Evolutionary conservation across 2,797 vertebrate species (phyloP).

Genomic region (Liasis olivaceus): DNA sequence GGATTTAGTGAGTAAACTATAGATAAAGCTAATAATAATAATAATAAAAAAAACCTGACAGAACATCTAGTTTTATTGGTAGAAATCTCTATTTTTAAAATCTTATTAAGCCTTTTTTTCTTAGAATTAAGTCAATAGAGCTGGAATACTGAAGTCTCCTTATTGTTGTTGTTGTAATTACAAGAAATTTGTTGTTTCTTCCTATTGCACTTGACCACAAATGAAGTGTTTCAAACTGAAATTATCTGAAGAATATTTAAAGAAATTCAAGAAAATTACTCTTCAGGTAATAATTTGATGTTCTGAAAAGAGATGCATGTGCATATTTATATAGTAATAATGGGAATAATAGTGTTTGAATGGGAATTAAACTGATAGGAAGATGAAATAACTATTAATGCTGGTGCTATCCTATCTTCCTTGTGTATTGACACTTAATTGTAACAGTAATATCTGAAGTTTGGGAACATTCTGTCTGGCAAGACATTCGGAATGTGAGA

Average conservation of each 20-base stretch:
- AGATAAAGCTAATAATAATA: neutral
- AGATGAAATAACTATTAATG: neutral
- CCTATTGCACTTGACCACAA: neutral
- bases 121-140: neutral
- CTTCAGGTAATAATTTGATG: conserved; percentile 31
- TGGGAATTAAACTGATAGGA: neutral
- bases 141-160: neutral
- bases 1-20: neutral
- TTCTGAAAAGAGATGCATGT: conserved; percentile 19
- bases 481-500: neutral
- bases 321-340: conserved; percentile 26
- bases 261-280: neutral
- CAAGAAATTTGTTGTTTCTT: neutral
- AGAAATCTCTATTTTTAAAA: neutral
- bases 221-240: conserved; percentile 12
- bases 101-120: neutral
- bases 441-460: conserved; percentile 8
- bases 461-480: neutral
- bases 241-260: neutral
- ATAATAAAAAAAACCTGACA: neutral
- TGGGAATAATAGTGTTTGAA: neutral
- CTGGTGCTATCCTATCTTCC: neutral
- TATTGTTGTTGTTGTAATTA: neutral
- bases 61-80: neutral
- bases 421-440: neutral